These are phyloP conservation scores for Sturnus vulgaris DNA, from an alignment of 2,113 vertebrate species.

Conservation along the genomic window DNA sequence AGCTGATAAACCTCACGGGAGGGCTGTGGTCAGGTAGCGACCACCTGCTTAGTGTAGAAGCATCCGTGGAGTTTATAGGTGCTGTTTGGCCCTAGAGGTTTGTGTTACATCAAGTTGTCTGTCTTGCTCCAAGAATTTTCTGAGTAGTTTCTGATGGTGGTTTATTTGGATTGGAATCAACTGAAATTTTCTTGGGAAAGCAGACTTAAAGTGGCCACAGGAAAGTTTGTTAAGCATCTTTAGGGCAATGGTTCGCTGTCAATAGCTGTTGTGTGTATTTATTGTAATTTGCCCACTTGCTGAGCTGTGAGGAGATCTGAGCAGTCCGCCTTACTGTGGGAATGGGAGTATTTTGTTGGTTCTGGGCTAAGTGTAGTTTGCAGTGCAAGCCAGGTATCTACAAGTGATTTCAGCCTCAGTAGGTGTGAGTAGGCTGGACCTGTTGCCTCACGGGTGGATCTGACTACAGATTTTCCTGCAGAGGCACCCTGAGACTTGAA, in stretches of 20 bases:
- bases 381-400: background rate
- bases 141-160: background rate
- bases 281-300: background rate
- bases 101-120: background rate
- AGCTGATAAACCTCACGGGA: background rate
- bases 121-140: background rate
- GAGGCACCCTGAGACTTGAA: background rate
- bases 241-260: background rate
- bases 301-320: background rate
- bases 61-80: background rate
- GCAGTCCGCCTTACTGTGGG: background rate
- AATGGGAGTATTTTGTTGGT: background rate
- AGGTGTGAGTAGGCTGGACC: background rate
- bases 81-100: background rate
- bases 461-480: accelerated
- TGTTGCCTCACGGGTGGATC: background rate
- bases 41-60: accelerated
- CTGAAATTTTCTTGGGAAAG: background rate
- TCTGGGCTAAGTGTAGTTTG: background rate
- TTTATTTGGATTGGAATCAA: background rate
- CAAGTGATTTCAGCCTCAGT: background rate
- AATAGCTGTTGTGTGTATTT: background rate
- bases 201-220: background rate
- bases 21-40: background rate
- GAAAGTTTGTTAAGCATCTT: background rate